phyloP scores from a whole-genome alignment of 1,140 invertebrate species.

The Pseudomyrmex concolor region DNA sequence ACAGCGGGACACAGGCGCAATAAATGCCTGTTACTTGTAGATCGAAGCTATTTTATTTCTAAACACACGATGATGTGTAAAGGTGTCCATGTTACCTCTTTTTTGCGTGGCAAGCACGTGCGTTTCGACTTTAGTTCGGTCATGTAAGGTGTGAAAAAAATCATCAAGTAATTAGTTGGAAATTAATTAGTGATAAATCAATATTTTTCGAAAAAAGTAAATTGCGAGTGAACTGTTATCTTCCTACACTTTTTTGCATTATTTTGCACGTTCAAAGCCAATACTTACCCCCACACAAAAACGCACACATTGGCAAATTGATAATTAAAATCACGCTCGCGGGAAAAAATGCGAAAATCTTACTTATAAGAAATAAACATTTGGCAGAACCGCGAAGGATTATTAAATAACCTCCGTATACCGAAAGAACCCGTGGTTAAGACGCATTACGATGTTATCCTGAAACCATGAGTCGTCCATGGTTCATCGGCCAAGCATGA shows the following conservation, averaged over 20 bases:
- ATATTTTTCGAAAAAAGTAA: neutral
- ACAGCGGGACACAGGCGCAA: conserved; percentile 17
- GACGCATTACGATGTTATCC: conserved; percentile 52
- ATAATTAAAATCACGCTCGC: neutral
- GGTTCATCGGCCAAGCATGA: conserved; percentile 59
- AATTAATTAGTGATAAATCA: neutral
- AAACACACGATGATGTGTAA: conserved; percentile 1
- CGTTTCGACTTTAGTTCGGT: neutral
- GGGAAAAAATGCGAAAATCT: conserved; percentile 2
- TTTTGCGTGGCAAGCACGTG: neutral
- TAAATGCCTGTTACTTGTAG: conserved; percentile 15
- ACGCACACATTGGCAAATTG: neutral
- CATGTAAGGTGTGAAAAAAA: neutral
- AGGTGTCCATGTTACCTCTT: neutral
- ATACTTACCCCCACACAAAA: too few species aligned
- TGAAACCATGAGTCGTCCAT: conserved; percentile 35
- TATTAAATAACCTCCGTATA: conserved; percentile 18
- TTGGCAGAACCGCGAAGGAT: conserved; percentile 4
- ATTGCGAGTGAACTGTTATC: neutral
- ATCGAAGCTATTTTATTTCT: conserved; percentile 17
- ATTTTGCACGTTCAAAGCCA: neutral
- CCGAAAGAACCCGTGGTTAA: conserved; percentile 35
- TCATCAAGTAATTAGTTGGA: too few species aligned
- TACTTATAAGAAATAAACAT: conserved; percentile 11
- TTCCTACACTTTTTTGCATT: neutral